These are phyloP conservation scores for Lepidurus arcticus DNA, from an alignment of 1,140 invertebrate species.

Conservation along the genomic window DNA sequence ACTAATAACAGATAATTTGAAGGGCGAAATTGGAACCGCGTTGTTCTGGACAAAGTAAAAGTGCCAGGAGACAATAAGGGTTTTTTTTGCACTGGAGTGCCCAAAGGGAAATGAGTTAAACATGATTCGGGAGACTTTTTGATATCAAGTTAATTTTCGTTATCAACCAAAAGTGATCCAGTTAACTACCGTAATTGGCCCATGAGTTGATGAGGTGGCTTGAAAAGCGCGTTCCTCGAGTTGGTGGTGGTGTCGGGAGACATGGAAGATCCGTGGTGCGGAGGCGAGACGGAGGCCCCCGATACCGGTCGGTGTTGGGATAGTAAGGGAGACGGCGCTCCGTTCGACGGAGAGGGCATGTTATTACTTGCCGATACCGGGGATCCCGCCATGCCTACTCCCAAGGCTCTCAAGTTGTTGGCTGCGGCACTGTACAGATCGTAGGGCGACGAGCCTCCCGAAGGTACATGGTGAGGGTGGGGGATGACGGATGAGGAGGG, in stretches of 20 bases:
- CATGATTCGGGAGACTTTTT: no score
- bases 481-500: slow-evolving; percentile 18
- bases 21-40: no score
- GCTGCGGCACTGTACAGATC: slow-evolving; percentile 24
- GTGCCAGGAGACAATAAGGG: no score
- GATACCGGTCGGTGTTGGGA: neutral
- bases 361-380: neutral
- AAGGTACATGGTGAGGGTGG: slow-evolving; percentile 15
- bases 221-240: neutral
- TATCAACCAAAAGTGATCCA: no score
- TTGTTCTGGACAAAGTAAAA: no score
- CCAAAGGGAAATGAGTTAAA: no score
- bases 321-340: neutral
- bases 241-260: neutral
- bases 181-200: slow-evolving; percentile 3
- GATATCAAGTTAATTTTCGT: no score
- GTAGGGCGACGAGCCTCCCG: slow-evolving; percentile 12
- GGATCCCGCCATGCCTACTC: neutral
- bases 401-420: neutral
- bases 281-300: neutral
- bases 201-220: neutral
- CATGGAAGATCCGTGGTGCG: neutral
- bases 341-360: neutral
- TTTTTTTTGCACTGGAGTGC: no score
- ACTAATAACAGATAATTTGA: no score